Evolutionary conservation across 2,113 vertebrate genomes (phyloP), one percentile per base, ranked within the genome.

Genomic region (Herpetotheres cachinnans): DNA sequence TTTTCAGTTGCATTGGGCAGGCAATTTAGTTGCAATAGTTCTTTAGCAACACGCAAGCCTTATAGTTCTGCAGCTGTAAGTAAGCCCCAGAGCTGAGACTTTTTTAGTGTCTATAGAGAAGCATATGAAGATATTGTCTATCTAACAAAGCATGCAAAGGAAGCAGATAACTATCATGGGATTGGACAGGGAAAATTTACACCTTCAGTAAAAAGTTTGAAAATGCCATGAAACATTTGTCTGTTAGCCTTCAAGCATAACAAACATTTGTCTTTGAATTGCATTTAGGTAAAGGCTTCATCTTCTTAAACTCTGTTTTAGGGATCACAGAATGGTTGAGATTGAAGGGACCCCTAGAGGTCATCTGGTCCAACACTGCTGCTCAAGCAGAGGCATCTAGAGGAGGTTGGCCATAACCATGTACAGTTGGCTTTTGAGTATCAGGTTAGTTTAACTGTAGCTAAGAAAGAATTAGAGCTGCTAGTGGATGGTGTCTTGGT

Each of bases 121-220:
- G 58, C 89, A 96, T 73, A 85, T 67, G 86, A 96, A 90, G 32
- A 92, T 70, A 91, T 36, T 58, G 65, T 66, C 65, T 94, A 79
- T 78, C 49, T 86, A 96, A 94, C 86, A 90, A 95, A 95, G 69
- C 93, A 96, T 71, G 92, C 61, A 96, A 80, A 95, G 54, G 84
- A 95, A 93, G 61, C 55, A 89, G 72, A 55, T 67, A 85, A 61
- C 42, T 62, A n/a, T 83, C 49, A 50, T 8, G 30, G 89, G 44
- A 96, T 65, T 96, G 90, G 82, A 89, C 89, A 85, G 69, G 20
- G 76, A 88, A 81, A 71, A 92, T 83, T 94, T 85, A 79, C 47
- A 71, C 52, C 13, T 7, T 93, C 61, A 77, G 17, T 32, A 92
- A 73, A 82, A 62, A 93, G 76, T 83, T 89, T 94, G 83, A 92